Evolutionary conservation across 2,113 vertebrate species (phyloP).

Genomic region (Tautogolabrus adspersus): DNA sequence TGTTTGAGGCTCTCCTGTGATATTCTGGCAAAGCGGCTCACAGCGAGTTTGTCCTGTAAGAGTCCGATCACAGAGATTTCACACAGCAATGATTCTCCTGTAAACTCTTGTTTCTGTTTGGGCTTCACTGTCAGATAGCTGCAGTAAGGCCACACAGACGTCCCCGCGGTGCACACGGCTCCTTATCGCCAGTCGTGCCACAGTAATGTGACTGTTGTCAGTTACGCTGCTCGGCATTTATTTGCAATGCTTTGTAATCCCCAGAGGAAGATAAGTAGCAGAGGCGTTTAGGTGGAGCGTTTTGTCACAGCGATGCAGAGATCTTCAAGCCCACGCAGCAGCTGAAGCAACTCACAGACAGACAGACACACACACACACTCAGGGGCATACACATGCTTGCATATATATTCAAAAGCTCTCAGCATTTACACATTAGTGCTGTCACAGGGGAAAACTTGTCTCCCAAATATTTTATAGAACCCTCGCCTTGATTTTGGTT

Average conservation of each 20-base stretch:
- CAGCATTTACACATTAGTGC: conserved; percentile 44
- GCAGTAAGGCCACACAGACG: conserved; percentile 36
- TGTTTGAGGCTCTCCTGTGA: conserved; percentile 26
- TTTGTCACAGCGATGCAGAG: conserved; percentile 56
- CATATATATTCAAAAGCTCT: conserved; percentile 31
- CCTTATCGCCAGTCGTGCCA: conserved; percentile 50
- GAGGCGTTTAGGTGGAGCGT: conserved; percentile 51
- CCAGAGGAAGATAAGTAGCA: conserved; percentile 57
- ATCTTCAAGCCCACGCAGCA: conserved; percentile 48
- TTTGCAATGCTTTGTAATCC: conserved; percentile 60
- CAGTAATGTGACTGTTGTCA: conserved; percentile 64
- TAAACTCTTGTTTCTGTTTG: conserved; percentile 7
- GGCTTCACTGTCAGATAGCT: conserved; percentile 37
- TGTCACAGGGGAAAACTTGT: neutral
- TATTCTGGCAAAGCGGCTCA: neutral
- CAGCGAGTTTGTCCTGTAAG: conserved; percentile 22
- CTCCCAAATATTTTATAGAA: conserved; percentile 15
- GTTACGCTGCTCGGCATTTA: conserved; percentile 36
- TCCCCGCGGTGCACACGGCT: conserved; percentile 3
- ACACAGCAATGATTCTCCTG: conserved; percentile 8
- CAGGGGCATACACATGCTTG: conserved; percentile 8
- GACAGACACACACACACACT: conserved; percentile 18
- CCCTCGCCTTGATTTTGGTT: neutral
- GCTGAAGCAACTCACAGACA: conserved; percentile 22
- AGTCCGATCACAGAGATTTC: conserved; percentile 46